Evolutionary conservation across 1,140 invertebrate genomes (phyloP).

Genomic region (Sinella curviseta): DNA sequence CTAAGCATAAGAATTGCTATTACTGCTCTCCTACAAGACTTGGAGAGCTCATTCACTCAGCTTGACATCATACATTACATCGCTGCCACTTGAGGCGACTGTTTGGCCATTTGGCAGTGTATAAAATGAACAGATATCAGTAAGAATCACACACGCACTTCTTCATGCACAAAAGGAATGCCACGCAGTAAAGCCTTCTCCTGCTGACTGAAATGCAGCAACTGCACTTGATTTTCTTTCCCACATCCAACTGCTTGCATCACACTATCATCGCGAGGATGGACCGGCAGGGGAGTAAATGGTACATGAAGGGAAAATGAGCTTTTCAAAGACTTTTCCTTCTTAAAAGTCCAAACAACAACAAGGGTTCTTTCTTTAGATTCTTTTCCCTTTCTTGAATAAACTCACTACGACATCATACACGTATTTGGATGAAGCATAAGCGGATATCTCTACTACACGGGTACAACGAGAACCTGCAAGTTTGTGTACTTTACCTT

Average conservation of each 20-base stretch:
- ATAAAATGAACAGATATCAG: background rate
- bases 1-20: background rate
- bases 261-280: too few relatives aligned
- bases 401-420: too few relatives aligned
- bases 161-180: too few relatives aligned
- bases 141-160: background rate
- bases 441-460: too few relatives aligned
- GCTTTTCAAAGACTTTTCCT: background rate
- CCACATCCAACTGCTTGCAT: too few relatives aligned
- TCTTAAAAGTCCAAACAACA: too few relatives aligned
- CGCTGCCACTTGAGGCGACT: background rate
- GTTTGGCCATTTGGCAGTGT: conserved; percentile 1
- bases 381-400: background rate
- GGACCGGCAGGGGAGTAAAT: conserved; percentile 8
- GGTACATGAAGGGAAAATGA: conserved; percentile 11
- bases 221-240: too few relatives aligned
- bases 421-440: background rate
- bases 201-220: too few relatives aligned
- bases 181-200: too few relatives aligned
- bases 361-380: too few relatives aligned
- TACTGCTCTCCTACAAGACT: background rate
- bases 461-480: too few relatives aligned
- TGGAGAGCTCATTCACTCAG: background rate
- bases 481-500: background rate
- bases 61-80: conserved; percentile 9